A percentile compares a stretch with the other conserved stretches of the same genome.
phyloP scores from a whole-genome alignment of 2,113 vertebrate species.

The Malaclemys terrapin region DNA sequence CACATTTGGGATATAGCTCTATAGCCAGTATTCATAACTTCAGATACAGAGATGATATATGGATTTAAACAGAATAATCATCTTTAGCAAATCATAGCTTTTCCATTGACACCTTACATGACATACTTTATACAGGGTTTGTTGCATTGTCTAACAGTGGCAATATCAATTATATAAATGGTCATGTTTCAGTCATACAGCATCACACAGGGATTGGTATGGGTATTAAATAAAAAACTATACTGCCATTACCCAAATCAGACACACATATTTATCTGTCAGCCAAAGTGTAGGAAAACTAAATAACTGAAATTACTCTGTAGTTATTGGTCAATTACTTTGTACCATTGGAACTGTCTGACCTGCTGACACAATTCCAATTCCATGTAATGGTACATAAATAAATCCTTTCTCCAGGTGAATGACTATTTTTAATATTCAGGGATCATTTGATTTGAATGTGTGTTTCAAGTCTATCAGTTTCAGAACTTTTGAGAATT shows the following conservation, averaged over 20 bases:
- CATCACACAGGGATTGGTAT: background rate
- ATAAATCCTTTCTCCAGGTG: background rate
- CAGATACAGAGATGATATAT: no score
- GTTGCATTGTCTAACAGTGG: no score
- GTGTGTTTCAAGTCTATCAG: background rate
- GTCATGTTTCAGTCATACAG: no score
- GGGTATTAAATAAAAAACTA: background rate
- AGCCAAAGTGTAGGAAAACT: background rate
- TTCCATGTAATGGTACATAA: background rate
- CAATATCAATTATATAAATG: no score
- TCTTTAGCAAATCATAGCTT: no score
- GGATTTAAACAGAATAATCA: no score
- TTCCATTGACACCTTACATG: no score
- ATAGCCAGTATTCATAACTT: no score
- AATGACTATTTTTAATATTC: background rate
- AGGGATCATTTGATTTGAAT: background rate
- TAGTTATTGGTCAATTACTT: background rate
- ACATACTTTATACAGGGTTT: no score
- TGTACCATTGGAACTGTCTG: background rate
- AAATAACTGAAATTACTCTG: background rate
- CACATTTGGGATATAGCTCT: no score
- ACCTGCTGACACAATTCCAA: background rate
- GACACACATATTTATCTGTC: background rate
- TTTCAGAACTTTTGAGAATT: background rate
- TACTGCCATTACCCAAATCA: rapidly evolving